Base-by-base conservation (phyloP, 2,113 vertebrate genomes). In the Calidris pygmaea region DNA sequence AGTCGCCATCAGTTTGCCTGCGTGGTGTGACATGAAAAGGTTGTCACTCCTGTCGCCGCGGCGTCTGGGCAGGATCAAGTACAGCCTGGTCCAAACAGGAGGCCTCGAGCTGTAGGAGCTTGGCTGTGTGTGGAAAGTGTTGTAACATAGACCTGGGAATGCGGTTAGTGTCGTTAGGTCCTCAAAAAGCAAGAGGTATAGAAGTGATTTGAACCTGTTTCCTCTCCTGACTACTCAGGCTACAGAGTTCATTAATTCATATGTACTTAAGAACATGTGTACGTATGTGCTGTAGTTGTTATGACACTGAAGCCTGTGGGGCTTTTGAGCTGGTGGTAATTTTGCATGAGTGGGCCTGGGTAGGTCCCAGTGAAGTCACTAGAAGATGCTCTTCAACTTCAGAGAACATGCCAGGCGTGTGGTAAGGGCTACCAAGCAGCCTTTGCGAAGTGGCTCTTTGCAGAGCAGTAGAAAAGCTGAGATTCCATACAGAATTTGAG, bases 91-190 rank as follows among this genome's bases (percentile, higher is more conserved):
- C 50, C 71, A 41, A 45, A 19, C 34, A 53, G 89, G 66, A 68
- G 66, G 15, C 34, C n/a, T 71, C 0, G 0, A 73, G 83, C 39
- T 9, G 1, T 3, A 1, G 10, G 62, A 65, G n/a, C 45, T 17
- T 39, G 72, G n/a, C 79, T 48, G 35, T 47, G n/a, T 2, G 0
- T 14, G 55, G 26, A 55, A 22, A 7, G 4, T 34, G 1, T 10
- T 34, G 19, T 39, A 39, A 58, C 21, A 53, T 50, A 62, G 43
- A 45, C 24, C 67, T 59, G 53, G 58, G 52, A 53, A 23, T 27
- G 21, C 30, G 27, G 0, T 71, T 48, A 45, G 30, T 56, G 29
- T n/a, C 22, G 18, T 24, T 78, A 50, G 45, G 37, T 74, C 35
- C 47, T 86, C 34, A 45, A 37, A 93, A 92, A 84, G 27, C 39